phyloP scores from a whole-genome alignment of 2,113 vertebrate genomes.

The Forbesichthys papilliferus region DNA sequence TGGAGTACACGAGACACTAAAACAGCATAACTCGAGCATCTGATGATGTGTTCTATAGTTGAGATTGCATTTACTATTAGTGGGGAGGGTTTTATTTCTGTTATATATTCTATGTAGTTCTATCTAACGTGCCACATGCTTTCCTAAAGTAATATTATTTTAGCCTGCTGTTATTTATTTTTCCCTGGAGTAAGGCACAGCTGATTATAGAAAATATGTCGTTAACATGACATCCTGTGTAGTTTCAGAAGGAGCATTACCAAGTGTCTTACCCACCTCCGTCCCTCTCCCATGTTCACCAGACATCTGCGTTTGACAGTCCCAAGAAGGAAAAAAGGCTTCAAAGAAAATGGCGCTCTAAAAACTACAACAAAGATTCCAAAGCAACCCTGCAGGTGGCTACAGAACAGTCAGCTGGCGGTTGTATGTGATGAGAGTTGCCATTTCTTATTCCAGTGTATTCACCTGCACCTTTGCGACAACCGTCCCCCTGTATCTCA shows the following conservation, averaged over 20 bases:
- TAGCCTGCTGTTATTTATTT: not conserved
- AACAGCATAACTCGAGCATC: not conserved
- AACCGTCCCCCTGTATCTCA: not conserved
- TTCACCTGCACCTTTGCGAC: not conserved
- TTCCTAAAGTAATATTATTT: not conserved
- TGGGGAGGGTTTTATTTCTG: not conserved
- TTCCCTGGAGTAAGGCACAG: constrained; percentile 1
- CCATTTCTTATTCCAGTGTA: not conserved
- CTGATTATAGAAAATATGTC: constrained; percentile 26
- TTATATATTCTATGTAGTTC: not conserved
- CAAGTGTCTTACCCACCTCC: not conserved
- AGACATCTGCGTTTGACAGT: constrained; percentile 90
- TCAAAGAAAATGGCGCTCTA: constrained; percentile 87
- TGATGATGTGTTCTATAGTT: not conserved
- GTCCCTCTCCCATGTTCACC: constrained; percentile 3
- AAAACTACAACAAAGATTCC: constrained; percentile 89
- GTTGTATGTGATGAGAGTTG: not conserved
- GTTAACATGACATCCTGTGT: not conserved
- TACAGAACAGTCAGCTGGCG: not conserved
- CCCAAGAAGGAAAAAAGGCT: constrained; percentile 95
- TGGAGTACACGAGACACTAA: not conserved
- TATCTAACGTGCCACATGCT: not conserved
- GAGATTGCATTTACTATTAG: not conserved
- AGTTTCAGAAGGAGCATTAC: constrained; percentile 4
- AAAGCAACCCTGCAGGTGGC: constrained; percentile 94